A percentile compares a stretch with the other conserved stretches of the same genome.
phyloP scores from a whole-genome alignment of 1,140 invertebrate species.

The Macrocentrus cingulum region DNA sequence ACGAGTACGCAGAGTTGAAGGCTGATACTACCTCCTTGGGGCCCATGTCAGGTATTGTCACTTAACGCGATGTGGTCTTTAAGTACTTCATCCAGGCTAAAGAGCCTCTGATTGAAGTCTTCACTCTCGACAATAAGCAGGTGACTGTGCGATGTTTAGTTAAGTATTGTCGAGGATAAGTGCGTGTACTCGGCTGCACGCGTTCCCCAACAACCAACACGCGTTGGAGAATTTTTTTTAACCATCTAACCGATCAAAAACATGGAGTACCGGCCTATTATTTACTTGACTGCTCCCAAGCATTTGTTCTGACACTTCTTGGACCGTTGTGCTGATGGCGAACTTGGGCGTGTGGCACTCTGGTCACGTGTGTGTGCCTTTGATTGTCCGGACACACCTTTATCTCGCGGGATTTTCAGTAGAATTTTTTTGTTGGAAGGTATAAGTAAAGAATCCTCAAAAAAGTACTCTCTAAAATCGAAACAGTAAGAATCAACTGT shows the following conservation, averaged over 20 bases:
- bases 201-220: background rate
- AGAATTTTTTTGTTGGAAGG: no score
- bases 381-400: slow-evolving; percentile 6
- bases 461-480: no score
- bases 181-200: slow-evolving; percentile 8
- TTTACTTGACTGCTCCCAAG: slow-evolving; percentile 45
- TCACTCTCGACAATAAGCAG: background rate
- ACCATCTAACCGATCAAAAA: slow-evolving; percentile 3
- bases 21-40: slow-evolving; percentile 18
- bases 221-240: background rate
- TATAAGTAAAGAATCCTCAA: no score
- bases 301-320: slow-evolving; percentile 32
- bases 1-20: slow-evolving; percentile 43
- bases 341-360: slow-evolving; percentile 39
- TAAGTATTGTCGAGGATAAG: background rate
- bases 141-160: slow-evolving; percentile 1
- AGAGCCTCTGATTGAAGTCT: slow-evolving; percentile 2
- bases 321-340: background rate
- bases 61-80: background rate
- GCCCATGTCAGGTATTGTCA: slow-evolving; percentile 7
- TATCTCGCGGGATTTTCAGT: no score
- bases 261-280: slow-evolving; percentile 44
- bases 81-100: background rate
- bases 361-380: background rate
- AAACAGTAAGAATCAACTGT: no score